Evolutionary conservation across 2,113 vertebrate species (phyloP).

Genomic region (Australoheros scitulus): DNA sequence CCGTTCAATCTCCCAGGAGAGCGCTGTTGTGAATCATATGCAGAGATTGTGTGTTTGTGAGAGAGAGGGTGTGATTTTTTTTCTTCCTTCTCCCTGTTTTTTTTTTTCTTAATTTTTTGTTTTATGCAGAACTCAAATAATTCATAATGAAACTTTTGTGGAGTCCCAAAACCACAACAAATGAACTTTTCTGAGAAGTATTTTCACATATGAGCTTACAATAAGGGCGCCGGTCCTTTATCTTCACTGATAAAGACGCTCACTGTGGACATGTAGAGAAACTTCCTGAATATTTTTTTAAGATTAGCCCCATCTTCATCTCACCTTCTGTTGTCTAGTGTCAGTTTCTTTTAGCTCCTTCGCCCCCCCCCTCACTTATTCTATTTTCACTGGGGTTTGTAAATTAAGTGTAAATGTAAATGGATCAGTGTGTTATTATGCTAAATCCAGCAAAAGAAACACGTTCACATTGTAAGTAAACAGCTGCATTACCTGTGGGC

Average conservation of each 20-base stretch:
- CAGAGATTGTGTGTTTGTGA: conserved; percentile 49
- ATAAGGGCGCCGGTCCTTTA: conserved; percentile 56
- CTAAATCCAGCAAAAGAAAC: conserved; percentile 50
- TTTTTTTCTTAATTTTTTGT: conserved; percentile 20
- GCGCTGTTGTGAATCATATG: conserved; percentile 69
- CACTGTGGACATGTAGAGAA: not conserved
- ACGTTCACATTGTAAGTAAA: conserved; percentile 54
- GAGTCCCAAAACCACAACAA: conserved; percentile 76
- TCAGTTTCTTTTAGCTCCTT: not conserved
- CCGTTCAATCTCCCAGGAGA: conserved; percentile 57
- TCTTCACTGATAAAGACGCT: not conserved
- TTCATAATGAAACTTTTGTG: conserved; percentile 79
- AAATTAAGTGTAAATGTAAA: conserved; percentile 66
- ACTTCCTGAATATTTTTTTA: not conserved
- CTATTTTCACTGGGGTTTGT: conserved; percentile 55
- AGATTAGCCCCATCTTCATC: not conserved
- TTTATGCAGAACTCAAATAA: conserved; percentile 47
- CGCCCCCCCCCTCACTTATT: conserved; percentile 11
- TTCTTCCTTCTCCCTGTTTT: not conserved
- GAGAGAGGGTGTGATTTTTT: not conserved
- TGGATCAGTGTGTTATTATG: conserved; percentile 57
- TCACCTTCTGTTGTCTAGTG: not conserved
- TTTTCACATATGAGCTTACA: conserved; percentile 58
- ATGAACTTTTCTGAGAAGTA: conserved; percentile 80
- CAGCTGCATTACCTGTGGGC: conserved; percentile 74